These are phyloP conservation scores for Umimayanthus kanabou DNA, from an alignment of 92 coral and sea anemone genomes.

Conservation along the genomic window DNA sequence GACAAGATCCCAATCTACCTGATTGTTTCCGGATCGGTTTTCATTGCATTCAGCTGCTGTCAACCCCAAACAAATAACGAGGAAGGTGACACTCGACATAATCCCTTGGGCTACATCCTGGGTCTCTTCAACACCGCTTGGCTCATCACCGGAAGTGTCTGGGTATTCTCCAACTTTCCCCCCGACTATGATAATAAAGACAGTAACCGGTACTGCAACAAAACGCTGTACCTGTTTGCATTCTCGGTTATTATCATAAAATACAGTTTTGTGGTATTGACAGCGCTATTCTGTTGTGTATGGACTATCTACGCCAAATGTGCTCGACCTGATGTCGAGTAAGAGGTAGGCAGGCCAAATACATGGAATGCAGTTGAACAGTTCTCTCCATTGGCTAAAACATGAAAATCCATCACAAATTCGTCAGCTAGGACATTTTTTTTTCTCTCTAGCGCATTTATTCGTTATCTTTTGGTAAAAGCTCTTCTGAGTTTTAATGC, in stretches of 20 bases:
- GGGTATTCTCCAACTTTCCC: slow-evolving; percentile 17
- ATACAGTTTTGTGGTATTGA: not conserved
- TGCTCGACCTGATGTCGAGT: too few relatives aligned
- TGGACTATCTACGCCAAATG: not conserved
- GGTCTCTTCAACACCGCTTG: not conserved
- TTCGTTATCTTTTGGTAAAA: too few relatives aligned
- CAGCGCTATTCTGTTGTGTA: not conserved
- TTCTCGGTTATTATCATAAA: slow-evolving; percentile 19
- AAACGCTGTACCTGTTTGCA: slow-evolving; percentile 20
- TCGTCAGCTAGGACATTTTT: too few relatives aligned
- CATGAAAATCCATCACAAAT: too few relatives aligned
- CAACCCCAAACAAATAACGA: not conserved
- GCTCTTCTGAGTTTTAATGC: too few relatives aligned
- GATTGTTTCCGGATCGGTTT: slow-evolving; percentile 22
- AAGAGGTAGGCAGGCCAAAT: too few relatives aligned
- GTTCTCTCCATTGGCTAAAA: too few relatives aligned
- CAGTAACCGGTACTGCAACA: slow-evolving; percentile 10
- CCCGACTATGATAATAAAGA: not conserved
- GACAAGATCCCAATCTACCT: slow-evolving; percentile 19
- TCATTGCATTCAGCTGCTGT: not conserved
- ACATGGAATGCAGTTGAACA: too few relatives aligned
- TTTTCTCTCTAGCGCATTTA: too few relatives aligned
- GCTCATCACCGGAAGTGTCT: slow-evolving; percentile 16
- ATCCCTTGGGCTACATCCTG: slow-evolving; percentile 12
- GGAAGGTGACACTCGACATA: not conserved